Percentiles rank a stretch among this genome's conserved stretches.
Conservation (phyloP, 2,888 invertebrate genomes). For the Alitta virens region DNA sequence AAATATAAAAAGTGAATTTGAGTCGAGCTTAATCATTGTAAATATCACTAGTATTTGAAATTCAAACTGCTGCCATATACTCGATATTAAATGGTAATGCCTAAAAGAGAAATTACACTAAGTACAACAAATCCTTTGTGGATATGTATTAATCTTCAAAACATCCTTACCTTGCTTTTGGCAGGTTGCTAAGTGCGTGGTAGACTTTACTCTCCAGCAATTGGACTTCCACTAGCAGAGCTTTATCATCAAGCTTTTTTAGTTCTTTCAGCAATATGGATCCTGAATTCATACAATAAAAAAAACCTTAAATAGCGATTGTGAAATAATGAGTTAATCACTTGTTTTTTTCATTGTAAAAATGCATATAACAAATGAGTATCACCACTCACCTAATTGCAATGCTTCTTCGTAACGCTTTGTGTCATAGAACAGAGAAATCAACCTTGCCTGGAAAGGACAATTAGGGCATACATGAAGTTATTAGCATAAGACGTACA, state of each 20-base stretch:
- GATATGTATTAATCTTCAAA: too few species aligned
- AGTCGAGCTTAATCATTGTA: background rate
- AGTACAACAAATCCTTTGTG: too few species aligned
- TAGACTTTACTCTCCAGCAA: slow-evolving; percentile 97
- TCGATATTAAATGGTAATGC: background rate
- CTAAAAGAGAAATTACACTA: too few species aligned
- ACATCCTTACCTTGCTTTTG: slow-evolving; percentile 65
- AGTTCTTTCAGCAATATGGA: slow-evolving; percentile 88
- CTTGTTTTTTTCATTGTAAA: too few species aligned
- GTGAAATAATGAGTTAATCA: too few species aligned
- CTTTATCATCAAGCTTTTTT: slow-evolving; percentile 99
- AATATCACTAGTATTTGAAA: too few species aligned
- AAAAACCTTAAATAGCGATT: too few species aligned
- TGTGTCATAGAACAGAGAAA: slow-evolving; percentile 77
- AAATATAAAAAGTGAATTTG: too few species aligned
- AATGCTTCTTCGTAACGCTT: slow-evolving; percentile 52
- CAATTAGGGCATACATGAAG: background rate
- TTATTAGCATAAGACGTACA: background rate
- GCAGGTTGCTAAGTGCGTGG: slow-evolving; percentile 94
- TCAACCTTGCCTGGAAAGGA: slow-evolving; percentile 71
- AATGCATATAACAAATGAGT: background rate
- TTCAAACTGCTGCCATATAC: background rate
- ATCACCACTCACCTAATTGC: slow-evolving; percentile 47
- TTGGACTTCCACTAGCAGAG: slow-evolving; percentile 95
- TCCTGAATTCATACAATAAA: too few species aligned